phyloP scores from a whole-genome alignment of 1,140 invertebrate genomes.

The Gryllus bimaculatus region DNA sequence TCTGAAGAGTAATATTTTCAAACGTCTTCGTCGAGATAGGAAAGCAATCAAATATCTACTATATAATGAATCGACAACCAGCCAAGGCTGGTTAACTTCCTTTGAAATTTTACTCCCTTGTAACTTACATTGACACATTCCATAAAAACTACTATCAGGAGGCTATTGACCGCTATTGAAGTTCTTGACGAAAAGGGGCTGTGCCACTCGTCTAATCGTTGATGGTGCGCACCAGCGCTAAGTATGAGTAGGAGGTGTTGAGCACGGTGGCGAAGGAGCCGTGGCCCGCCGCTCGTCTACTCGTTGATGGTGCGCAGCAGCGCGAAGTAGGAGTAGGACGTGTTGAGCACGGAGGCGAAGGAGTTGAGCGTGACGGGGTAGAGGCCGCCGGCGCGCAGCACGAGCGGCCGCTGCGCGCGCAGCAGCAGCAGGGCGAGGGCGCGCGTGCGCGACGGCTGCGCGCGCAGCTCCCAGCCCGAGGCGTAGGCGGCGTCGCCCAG shows the following conservation, averaged over 20 bases:
- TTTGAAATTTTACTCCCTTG: too few species aligned
- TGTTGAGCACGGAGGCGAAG: background rate
- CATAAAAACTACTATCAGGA: too few species aligned
- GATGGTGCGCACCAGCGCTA: background rate
- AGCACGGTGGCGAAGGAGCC: background rate
- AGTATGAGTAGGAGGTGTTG: background rate
- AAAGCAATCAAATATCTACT: too few species aligned
- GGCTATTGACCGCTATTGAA: too few species aligned
- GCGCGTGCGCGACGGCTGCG: background rate
- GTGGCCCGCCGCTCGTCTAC: background rate
- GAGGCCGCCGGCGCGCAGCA: background rate
- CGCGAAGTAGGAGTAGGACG: background rate
- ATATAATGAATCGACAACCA: too few species aligned
- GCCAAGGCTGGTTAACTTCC: too few species aligned
- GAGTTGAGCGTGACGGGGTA: background rate
- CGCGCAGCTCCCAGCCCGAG: background rate
- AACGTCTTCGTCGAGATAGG: too few species aligned
- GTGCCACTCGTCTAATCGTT: background rate
- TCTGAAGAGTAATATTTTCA: too few species aligned
- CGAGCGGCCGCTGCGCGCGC: background rate
- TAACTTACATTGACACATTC: too few species aligned
- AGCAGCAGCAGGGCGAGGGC: background rate
- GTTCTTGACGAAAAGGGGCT: too few species aligned
- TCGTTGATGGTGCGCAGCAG: background rate
- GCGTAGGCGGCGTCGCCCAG: background rate